Conservation (phyloP, 2,888 invertebrate genomes). For the Craniophora ligustri region DNA sequence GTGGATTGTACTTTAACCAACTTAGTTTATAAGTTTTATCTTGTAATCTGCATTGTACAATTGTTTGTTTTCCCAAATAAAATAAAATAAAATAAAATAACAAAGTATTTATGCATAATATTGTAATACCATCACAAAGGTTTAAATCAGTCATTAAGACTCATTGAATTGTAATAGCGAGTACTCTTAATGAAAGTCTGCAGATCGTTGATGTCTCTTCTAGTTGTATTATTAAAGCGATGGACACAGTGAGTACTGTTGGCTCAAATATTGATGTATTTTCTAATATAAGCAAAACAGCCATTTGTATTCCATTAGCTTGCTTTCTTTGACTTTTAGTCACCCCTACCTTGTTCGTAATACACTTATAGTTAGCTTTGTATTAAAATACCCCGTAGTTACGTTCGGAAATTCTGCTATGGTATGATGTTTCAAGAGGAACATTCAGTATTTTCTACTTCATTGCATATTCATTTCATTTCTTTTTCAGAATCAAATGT, state of each 20-base stretch:
- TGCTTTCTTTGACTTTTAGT: slow-evolving; percentile 61
- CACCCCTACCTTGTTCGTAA: slow-evolving; percentile 45
- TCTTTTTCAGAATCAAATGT: slow-evolving; percentile 12
- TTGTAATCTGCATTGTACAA: too few species aligned
- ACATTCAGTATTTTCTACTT: slow-evolving; percentile 10
- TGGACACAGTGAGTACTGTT: slow-evolving; percentile 38
- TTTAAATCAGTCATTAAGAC: too few species aligned
- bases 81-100: too few species aligned
- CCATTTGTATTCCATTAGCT: slow-evolving; percentile 81
- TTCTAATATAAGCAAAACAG: slow-evolving; percentile 75
- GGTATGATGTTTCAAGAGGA: slow-evolving; percentile 7
- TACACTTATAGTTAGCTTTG: slow-evolving; percentile 28
- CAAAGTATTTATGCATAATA: too few species aligned
- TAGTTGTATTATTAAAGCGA: slow-evolving; percentile 32
- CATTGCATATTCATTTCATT: slow-evolving; percentile 28
- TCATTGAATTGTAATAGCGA: too few species aligned
- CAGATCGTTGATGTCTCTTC: slow-evolving; percentile 36
- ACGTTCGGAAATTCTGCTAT: slow-evolving; percentile 1
- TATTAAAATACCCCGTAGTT: slow-evolving; percentile 20
- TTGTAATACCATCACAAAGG: too few species aligned
- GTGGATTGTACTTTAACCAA: too few species aligned
- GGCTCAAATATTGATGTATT: slow-evolving; percentile 77
- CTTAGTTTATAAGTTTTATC: too few species aligned
- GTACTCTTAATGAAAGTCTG: neutral
- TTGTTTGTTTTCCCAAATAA: too few species aligned